Evolutionary conservation across 1,140 invertebrate species (phyloP).

Genomic region (Hycleus cichorii): DNA sequence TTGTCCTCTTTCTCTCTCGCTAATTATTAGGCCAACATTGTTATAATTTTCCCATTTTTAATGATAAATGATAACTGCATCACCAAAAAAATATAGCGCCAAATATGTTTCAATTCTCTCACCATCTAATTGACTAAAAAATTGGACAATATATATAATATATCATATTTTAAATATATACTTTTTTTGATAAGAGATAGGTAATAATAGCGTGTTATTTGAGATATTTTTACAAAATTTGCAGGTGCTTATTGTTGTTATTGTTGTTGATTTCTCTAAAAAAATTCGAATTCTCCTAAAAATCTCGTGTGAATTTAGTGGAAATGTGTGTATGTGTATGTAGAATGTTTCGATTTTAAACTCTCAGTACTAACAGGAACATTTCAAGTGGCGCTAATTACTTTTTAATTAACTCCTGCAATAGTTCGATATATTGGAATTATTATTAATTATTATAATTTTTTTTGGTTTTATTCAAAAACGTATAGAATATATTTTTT

Average conservation of each 20-base stretch:
- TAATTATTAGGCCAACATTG: conserved; percentile 28
- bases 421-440: conserved; percentile 29
- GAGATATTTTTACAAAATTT: too few species aligned
- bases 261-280: too few species aligned
- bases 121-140: conserved; percentile 27
- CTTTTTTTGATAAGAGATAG: too few species aligned
- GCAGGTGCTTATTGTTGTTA: too few species aligned
- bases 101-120: conserved; percentile 11
- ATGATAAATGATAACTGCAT: background rate
- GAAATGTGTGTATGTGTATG: too few species aligned
- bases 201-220: too few species aligned
- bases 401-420: conserved; percentile 22
- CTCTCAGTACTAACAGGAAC: conserved; percentile 26
- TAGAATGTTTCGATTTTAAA: conserved; percentile 2
- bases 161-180: too few species aligned
- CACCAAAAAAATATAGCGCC: conserved; percentile 18
- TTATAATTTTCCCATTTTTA: conserved; percentile 2
- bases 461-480: conserved; percentile 19
- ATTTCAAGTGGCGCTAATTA: conserved; percentile 24
- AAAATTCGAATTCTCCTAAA: too few species aligned
- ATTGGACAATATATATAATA: too few species aligned
- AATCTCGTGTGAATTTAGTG: too few species aligned
- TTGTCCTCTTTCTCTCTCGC: background rate
- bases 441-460: conserved; percentile 24
- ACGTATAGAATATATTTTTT: conserved; percentile 17